Evolutionary conservation across 2,888 invertebrate species (phyloP).

Genomic region (Plagodis dolabraria): DNA sequence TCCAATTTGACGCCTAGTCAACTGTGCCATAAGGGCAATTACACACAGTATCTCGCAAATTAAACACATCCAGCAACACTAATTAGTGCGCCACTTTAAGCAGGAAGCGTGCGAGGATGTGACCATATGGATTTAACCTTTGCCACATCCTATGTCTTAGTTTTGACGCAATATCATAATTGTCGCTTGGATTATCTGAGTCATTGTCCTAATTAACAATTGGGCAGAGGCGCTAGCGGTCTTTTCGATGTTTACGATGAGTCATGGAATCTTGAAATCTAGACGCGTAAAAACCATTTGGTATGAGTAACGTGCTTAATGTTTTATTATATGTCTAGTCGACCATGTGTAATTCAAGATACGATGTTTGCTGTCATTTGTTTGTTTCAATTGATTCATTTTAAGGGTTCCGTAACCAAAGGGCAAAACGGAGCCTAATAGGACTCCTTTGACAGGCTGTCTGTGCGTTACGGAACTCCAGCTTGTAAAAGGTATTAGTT

Average conservation of each 20-base stretch:
- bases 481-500: too few relatives aligned
- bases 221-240: constrained; percentile 35
- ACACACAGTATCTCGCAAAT: constrained; percentile 44
- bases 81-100: constrained; percentile 72
- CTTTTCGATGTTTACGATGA: constrained; percentile 27
- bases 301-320: constrained; percentile 15
- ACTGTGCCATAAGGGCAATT: constrained; percentile 28
- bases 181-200: constrained; percentile 57
- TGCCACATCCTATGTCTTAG: constrained; percentile 78
- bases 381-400: too few relatives aligned
- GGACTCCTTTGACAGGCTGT: too few relatives aligned
- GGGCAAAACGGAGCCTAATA: too few relatives aligned
- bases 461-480: too few relatives aligned
- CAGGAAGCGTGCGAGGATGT: constrained; percentile 80
- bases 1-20: constrained; percentile 29
- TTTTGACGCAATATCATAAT: constrained; percentile 56
- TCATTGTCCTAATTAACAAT: constrained; percentile 44
- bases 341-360: neutral
- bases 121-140: constrained; percentile 82
- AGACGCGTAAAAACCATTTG: constrained; percentile 23
- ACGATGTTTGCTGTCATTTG: too few relatives aligned
- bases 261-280: constrained; percentile 27
- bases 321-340: constrained; percentile 5
- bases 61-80: constrained; percentile 55
- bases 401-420: too few relatives aligned